A percentile compares a stretch with the other conserved stretches of the same genome.
phyloP scores from a whole-genome alignment of 2,888 invertebrate species.

The Noctuana brunneofusca region DNA sequence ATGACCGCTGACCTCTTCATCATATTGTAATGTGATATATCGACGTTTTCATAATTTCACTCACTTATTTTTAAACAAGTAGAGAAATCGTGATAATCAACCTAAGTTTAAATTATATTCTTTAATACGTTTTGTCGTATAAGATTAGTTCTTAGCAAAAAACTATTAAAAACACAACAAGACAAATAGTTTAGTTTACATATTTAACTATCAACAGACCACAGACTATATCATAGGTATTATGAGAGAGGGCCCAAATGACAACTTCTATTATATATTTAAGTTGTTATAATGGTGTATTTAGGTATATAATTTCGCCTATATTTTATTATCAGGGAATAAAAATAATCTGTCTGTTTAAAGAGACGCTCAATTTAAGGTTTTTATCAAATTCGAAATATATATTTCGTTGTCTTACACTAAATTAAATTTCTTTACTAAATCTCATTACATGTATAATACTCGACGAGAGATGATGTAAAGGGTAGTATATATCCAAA shows the following conservation, averaged over 20 bases:
- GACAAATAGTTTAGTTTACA: constrained; percentile 12
- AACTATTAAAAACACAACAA: constrained; percentile 2
- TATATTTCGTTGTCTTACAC: constrained; percentile 1
- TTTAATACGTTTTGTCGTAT: constrained; percentile 7
- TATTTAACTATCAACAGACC: background rate
- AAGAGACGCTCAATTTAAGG: constrained; percentile 64
- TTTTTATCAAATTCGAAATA: constrained; percentile 17
- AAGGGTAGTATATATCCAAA: constrained; percentile 43
- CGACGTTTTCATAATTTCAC: constrained; percentile 15
- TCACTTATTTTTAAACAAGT: constrained; percentile 8
- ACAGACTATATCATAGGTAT: constrained; percentile 22
- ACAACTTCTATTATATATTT: constrained; percentile 12
- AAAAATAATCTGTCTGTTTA: constrained; percentile 51
- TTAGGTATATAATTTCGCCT: too few species aligned
- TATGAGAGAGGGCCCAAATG: constrained; percentile 19
- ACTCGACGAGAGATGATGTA: constrained; percentile 11
- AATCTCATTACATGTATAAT: constrained; percentile 17
- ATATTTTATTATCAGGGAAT: background rate
- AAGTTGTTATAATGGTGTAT: too few species aligned
- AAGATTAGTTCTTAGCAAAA: constrained; percentile 9
- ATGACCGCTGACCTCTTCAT: constrained; percentile 48
- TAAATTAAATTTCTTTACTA: constrained; percentile 4
- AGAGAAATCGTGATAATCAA: constrained; percentile 22
- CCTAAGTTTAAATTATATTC: constrained; percentile 18
- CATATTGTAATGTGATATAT: constrained; percentile 37